Conservation (phyloP, 2,113 vertebrate genomes). For the Microcebus ravelobensis region DNA sequence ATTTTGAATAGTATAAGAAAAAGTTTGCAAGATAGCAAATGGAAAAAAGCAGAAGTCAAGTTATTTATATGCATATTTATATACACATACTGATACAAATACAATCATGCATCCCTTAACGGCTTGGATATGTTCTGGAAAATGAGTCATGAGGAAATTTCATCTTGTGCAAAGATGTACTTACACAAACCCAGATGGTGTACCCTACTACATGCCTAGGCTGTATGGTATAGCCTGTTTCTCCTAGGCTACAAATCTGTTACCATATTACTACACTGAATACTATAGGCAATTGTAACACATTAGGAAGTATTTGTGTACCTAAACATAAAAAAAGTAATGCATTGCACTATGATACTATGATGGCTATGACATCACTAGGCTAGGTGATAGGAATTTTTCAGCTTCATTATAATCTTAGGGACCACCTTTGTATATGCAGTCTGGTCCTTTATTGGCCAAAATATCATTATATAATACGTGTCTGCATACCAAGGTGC, state of each 20-base stretch:
- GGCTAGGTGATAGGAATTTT: background rate
- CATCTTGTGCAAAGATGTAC: background rate
- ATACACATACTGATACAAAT: background rate
- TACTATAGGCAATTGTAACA: background rate
- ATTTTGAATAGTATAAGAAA: conserved; percentile 23
- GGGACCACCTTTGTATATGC: background rate
- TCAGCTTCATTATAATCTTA: background rate
- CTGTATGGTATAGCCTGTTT: background rate
- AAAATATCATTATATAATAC: background rate
- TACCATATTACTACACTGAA: background rate
- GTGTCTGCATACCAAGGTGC: background rate
- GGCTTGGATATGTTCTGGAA: background rate
- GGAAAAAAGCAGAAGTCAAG: background rate
- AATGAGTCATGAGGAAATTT: background rate
- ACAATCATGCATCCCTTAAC: background rate
- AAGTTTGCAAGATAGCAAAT: background rate
- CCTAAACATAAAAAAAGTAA: background rate
- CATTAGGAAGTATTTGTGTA: background rate
- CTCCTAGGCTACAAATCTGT: background rate
- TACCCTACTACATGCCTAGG: background rate
- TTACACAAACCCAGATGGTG: background rate
- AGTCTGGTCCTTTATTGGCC: background rate
- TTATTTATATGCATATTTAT: background rate
- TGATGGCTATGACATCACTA: background rate
- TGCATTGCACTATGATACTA: background rate